phyloP scores from a whole-genome alignment of 2,113 vertebrate species.

The Cynoglossus semilaevis region DNA sequence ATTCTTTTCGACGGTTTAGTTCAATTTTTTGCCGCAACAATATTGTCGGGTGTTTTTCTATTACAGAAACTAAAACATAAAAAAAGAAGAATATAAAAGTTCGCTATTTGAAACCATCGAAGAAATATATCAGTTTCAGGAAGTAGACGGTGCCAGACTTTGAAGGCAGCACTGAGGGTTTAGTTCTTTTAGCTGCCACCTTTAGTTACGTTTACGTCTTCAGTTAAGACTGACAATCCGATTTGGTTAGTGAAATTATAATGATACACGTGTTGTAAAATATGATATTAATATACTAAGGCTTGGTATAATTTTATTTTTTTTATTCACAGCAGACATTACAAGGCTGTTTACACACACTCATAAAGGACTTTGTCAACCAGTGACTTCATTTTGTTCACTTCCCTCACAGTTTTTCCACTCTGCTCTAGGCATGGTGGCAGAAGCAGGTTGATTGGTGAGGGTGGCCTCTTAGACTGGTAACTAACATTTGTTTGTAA shows the following conservation, averaged over 20 bases:
- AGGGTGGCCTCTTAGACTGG: constrained; percentile 32
- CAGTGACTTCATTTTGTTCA: constrained; percentile 6
- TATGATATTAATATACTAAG: too few species aligned
- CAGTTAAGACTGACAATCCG: neutral
- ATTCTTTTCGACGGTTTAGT: neutral
- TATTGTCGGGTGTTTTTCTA: too few species aligned
- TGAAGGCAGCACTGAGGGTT: constrained; percentile 28
- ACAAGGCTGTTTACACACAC: neutral
- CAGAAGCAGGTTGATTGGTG: constrained; percentile 16
- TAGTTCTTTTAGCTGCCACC: constrained; percentile 22
- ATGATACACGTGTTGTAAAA: too few species aligned
- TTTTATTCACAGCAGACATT: neutral
- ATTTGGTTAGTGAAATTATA: too few species aligned
- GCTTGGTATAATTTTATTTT: too few species aligned
- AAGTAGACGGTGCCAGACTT: constrained; percentile 57
- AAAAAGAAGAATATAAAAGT: neutral
- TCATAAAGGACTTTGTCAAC: neutral
- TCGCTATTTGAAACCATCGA: neutral
- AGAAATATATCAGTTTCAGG: constrained; percentile 44
- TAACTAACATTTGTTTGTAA: constrained; percentile 25
- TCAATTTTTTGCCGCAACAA: accelerated
- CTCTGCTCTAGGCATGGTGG: constrained; percentile 21
- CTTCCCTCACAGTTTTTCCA: constrained; percentile 20
- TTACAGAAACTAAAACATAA: neutral
- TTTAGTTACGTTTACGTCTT: neutral